Evolutionary conservation across 2,888 invertebrate species (phyloP).

Genomic region (Diploptera punctata): DNA sequence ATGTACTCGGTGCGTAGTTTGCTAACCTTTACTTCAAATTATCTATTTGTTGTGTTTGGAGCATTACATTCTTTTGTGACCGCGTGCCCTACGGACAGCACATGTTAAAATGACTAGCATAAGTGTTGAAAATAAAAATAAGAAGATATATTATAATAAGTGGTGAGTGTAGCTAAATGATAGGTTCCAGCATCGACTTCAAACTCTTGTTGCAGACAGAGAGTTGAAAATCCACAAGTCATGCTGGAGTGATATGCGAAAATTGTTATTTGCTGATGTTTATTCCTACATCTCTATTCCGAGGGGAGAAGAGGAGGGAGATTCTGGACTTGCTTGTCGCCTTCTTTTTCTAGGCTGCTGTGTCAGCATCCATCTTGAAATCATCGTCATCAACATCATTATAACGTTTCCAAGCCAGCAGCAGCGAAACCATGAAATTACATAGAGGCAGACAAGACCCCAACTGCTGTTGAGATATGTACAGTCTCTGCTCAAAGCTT

Average conservation of each 20-base stretch:
- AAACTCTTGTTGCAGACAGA: constrained; percentile 1
- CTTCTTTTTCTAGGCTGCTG: constrained; percentile 27
- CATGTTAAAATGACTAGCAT: not conserved
- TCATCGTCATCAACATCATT: constrained; percentile 38
- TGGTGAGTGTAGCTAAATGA: constrained; percentile 21
- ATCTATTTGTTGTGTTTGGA: no score
- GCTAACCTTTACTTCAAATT: no score
- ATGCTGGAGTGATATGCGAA: constrained; percentile 34
- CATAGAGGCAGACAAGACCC: not conserved
- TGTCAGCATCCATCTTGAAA: constrained; percentile 31
- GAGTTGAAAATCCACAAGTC: not conserved
- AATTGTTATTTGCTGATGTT: constrained; percentile 37
- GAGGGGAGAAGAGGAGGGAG: not conserved
- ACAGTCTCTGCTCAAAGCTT: not conserved
- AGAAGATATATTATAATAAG: constrained; percentile 3
- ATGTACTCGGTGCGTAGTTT: no score
- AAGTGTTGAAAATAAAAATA: not conserved
- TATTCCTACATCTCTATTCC: constrained; percentile 27
- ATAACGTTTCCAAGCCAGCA: constrained; percentile 30
- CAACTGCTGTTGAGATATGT: constrained; percentile 1
- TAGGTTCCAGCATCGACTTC: constrained; percentile 7
- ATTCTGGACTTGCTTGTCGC: constrained; percentile 15
- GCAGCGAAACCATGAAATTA: constrained; percentile 28
- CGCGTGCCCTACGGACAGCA: not conserved
- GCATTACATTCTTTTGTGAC: not conserved